Evolutionary conservation across 2,113 vertebrate species (phyloP).

Genomic region (Cettia cetti): DNA sequence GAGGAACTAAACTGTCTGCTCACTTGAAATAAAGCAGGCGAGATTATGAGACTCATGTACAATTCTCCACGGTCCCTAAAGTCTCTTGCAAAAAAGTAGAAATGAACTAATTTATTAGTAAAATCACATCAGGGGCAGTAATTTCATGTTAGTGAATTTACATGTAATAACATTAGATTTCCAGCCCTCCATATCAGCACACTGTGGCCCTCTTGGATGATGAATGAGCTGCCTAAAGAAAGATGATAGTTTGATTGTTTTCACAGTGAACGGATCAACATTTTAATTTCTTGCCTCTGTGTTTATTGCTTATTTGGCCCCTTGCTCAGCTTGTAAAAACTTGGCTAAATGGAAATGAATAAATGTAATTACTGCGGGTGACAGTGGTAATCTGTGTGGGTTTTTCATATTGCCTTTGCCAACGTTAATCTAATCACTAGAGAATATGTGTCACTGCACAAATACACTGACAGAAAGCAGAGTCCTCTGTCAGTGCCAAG

Average conservation of each 20-base stretch:
- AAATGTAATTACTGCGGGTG: slow-evolving; percentile 90
- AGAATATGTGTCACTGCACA: slow-evolving; percentile 81
- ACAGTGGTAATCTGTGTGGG: slow-evolving; percentile 85
- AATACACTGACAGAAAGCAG: slow-evolving; percentile 82
- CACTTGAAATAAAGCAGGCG: slow-evolving; percentile 62
- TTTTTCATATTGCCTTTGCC: slow-evolving; percentile 86
- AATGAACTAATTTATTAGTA: slow-evolving; percentile 88
- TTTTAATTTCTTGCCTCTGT: slow-evolving; percentile 90
- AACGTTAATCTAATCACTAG: slow-evolving; percentile 84
- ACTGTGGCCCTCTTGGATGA: slow-evolving; percentile 78
- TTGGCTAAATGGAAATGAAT: slow-evolving; percentile 90
- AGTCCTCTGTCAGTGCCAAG: slow-evolving; percentile 66
- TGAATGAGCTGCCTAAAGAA: slow-evolving; percentile 85
- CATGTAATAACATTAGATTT: slow-evolving; percentile 86
- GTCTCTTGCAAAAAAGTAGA: slow-evolving; percentile 78
- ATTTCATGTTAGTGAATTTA: slow-evolving; percentile 90
- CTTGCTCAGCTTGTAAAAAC: slow-evolving; percentile 87
- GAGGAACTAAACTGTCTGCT: slow-evolving; percentile 40
- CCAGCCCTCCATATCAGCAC: slow-evolving; percentile 74
- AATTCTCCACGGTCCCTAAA: slow-evolving; percentile 81
- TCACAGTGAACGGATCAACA: slow-evolving; percentile 86
- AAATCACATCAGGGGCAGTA: slow-evolving; percentile 87
- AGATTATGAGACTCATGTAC: slow-evolving; percentile 65
- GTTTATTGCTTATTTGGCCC: slow-evolving; percentile 89
- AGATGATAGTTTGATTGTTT: slow-evolving; percentile 92